These are phyloP conservation scores for Autographa gamma DNA, from an alignment of 2,888 invertebrate genomes.

Conservation along the genomic window DNA sequence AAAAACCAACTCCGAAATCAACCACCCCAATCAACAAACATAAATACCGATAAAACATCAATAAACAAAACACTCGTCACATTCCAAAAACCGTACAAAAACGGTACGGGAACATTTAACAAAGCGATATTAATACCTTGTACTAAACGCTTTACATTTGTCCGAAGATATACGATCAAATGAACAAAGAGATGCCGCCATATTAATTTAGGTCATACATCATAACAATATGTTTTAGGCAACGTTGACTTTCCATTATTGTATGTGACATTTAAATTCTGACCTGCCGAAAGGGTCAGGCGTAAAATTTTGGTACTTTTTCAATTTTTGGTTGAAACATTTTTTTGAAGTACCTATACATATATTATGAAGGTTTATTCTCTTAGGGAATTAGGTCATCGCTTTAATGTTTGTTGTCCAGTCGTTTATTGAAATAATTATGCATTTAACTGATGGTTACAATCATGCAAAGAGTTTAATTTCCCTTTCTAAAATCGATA, in stretches of 20 bases:
- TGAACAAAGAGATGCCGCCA: slow-evolving; percentile 59
- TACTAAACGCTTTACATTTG: slow-evolving; percentile 59
- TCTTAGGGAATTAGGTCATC: too few relatives aligned
- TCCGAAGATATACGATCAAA: slow-evolving; percentile 57
- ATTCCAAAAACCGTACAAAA: slow-evolving; percentile 19
- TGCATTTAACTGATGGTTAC: too few relatives aligned
- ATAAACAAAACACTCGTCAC: slow-evolving; percentile 33
- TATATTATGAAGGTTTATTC: background rate
- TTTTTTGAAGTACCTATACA: slow-evolving; percentile 5
- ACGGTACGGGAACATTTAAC: slow-evolving; percentile 23
- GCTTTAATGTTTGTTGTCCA: too few relatives aligned
- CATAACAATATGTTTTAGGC: slow-evolving; percentile 61
- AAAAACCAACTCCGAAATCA: slow-evolving; percentile 23
- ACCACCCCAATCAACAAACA: slow-evolving; percentile 22
- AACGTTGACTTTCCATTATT: slow-evolving; percentile 54
- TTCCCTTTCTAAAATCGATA: too few relatives aligned
- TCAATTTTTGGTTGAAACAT: slow-evolving; percentile 11
- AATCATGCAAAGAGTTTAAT: too few relatives aligned
- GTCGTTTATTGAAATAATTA: too few relatives aligned
- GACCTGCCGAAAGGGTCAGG: slow-evolving; percentile 24
- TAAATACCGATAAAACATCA: slow-evolving; percentile 24
- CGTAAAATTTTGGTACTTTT: slow-evolving; percentile 11
- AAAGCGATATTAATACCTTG: slow-evolving; percentile 46
- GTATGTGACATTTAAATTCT: slow-evolving; percentile 48
- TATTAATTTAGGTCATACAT: slow-evolving; percentile 62